phyloP scores from a whole-genome alignment of 2,888 invertebrate genomes.

The Seladonia tumulorum region DNA sequence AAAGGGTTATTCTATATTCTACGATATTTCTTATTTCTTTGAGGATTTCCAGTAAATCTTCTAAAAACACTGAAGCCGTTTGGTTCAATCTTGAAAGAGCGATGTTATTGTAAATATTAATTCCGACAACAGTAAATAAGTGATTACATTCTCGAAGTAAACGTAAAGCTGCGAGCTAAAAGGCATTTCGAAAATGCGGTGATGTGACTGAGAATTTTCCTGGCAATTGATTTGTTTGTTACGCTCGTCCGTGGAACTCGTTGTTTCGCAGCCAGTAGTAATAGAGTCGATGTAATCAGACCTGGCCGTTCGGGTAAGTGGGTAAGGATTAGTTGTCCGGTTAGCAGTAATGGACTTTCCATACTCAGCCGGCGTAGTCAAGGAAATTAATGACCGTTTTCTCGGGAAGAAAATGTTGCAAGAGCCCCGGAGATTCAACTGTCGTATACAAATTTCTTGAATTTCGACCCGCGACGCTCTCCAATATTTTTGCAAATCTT shows the following conservation, averaged over 20 bases:
- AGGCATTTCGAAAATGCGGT: neutral
- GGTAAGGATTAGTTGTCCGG: conserved; percentile 57
- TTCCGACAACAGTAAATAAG: neutral
- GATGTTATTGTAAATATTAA: neutral
- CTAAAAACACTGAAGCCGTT: neutral
- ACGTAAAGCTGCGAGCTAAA: neutral
- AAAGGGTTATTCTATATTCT: no score
- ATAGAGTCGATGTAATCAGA: conserved; percentile 51
- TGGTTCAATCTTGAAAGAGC: fast-evolving
- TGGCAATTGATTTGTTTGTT: conserved; percentile 41
- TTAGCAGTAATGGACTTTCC: conserved; percentile 56
- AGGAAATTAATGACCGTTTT: conserved; percentile 45
- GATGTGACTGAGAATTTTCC: conserved; percentile 12
- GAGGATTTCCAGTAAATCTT: neutral
- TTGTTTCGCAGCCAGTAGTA: conserved; percentile 44
- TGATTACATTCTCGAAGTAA: neutral
- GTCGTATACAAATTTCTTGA: conserved; percentile 20
- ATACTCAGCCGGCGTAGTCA: conserved; percentile 34
- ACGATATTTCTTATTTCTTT: neutral
- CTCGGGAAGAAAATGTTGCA: conserved; percentile 20
- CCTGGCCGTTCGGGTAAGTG: conserved; percentile 41
- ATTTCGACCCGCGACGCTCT: neutral
- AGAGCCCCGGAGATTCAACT: conserved; percentile 26
- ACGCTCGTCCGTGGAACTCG: conserved; percentile 26
- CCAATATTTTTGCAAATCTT: conserved; percentile 2